Evolutionary conservation across 2,113 vertebrate species (phyloP), one percentile per base, ranked within the genome.

Genomic region (Alouatta palliata): DNA sequence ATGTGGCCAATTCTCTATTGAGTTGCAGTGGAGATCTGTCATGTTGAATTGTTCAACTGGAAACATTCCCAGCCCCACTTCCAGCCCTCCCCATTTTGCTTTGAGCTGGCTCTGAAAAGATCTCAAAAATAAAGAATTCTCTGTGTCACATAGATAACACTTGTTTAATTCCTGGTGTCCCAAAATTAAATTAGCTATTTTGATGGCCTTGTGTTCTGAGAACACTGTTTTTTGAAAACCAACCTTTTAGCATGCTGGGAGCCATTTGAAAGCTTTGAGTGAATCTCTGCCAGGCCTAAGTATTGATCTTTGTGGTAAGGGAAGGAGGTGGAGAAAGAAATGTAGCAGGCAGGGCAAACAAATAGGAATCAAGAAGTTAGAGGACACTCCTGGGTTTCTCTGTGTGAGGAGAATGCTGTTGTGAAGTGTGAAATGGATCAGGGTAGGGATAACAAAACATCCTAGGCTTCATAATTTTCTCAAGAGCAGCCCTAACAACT

Each of bases 151-250:
- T 90, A 93, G 84, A 82, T 97, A 96, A 94, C 66, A 58, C 81
- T 96, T 86, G 96, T 97, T 98, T 97, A 97, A 96, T 95, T 97
- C 90, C 91, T 94, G 93, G 73, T 85, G 81, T 96, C 91, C 98
- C 92, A 75, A 97, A 92, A 97, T 98, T 97, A 86, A 97, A 97
- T 98, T 97, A 97, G 96, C 91, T 98, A 49, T 88, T 91, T 98
- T 96, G 96, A 96, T 87, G 97, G 91, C 95, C 91, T 95, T 30
- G n/a, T 95, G 87, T 94, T 91, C 80, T 96, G 91, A 98, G 97
- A 98, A 98, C 97, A 97, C 6, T 90, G 87, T 96, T 98, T 98
- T 32, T 97, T n/a, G 90, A 96, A 98, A 98, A 97, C 35, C 75
- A 82, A 93, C 85, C 90, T 98, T 97, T 97, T 97, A 77, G 79